phyloP scores from a whole-genome alignment of 2,113 vertebrate genomes.

The Spizaetus ornatus region DNA sequence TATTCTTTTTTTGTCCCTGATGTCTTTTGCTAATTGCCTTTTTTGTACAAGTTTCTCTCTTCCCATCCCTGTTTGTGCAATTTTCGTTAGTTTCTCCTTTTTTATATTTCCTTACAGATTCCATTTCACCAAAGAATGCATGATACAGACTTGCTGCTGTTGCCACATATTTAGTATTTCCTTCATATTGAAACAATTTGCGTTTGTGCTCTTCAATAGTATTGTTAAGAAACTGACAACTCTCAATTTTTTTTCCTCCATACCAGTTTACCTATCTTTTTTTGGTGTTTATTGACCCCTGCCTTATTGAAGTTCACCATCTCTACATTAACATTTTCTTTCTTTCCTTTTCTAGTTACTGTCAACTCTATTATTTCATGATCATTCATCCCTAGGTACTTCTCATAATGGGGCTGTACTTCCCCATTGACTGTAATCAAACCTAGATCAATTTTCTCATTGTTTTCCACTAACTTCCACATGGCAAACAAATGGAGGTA shows the following conservation, averaged over 20 bases:
- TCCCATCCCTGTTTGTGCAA: neutral
- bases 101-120: neutral
- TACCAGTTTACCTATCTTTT: neutral
- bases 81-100: neutral
- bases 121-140: neutral
- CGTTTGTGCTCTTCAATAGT: neutral
- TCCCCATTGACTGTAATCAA: neutral
- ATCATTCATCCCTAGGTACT: neutral
- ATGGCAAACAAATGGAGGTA: neutral
- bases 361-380: neutral
- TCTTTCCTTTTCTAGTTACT: neutral
- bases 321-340: neutral
- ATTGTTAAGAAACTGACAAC: neutral
- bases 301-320: neutral
- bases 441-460: neutral
- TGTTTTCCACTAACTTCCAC: neutral
- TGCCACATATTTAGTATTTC: neutral
- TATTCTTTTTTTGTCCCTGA: neutral
- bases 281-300: neutral
- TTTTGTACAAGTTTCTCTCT: neutral
- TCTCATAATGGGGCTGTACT: neutral
- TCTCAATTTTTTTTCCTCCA: neutral
- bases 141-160: neutral
- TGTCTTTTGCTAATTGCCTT: neutral
- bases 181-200: neutral